Base-by-base conservation (phyloP, 2,797 vertebrate genomes). In the Argya squamiceps region DNA sequence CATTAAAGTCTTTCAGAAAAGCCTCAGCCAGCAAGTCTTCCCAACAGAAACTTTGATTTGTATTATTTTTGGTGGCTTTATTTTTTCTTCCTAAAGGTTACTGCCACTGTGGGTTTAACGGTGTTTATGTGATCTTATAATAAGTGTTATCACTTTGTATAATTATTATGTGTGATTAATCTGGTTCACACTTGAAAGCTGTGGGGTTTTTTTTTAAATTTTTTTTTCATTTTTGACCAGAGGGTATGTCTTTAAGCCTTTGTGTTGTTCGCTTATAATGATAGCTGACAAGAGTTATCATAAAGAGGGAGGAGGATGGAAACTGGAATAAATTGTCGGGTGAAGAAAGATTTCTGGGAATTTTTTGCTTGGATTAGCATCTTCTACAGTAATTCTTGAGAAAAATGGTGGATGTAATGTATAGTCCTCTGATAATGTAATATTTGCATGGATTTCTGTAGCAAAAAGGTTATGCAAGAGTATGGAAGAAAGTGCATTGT, bases 161-260 rank as follows among this genome's bases (percentile, higher is more conserved):
- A 97, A 98, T 98, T 97, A 97, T 97, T 96, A 92, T 79, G 90
- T 96, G 91, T 94, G 96, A 97, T 98, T 97, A 97, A 97, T 97
- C 92, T 88, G 1, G 79, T 95, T 92, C 96, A 93, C 94, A 96
- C 94, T 96, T 84, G 92, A 96, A 98, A 97, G 96, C 74, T 96
- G 87, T 89, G 94, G 92, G 34, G 0, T 9, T 27, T 47, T 73
- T 23, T 16, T 24, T 26, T 26, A 23, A 22, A 20, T 4, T 73
- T 75, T 22, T 12, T 92, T 88, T 68, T 34, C 29, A 37, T 94
- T 88, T 95, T 96, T 96, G 64, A 97, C 95, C 88, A 78, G 94
- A 97, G 96, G 92, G 76, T 95, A 93, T 93, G 88, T 97, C 93
- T 98, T 97, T 93, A 96, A 97, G 53, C 87, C 41, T 98, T 96